Base-by-base conservation (phyloP, 2,113 vertebrate species). In the Myrmophylax atrothorax region DNA sequence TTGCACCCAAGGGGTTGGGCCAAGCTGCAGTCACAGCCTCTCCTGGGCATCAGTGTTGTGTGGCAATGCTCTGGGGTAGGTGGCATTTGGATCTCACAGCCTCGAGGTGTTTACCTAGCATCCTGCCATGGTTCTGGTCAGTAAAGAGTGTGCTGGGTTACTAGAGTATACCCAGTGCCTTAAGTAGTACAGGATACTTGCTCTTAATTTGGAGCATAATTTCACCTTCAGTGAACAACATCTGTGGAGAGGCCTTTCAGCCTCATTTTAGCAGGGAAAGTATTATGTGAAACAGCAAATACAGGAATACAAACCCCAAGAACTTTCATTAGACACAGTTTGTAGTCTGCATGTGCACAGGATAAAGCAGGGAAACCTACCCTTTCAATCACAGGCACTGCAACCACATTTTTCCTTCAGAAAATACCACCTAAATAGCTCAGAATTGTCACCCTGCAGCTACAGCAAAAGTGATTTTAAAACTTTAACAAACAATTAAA, bases 321-420 rank as follows among this genome's bases (percentile, higher is more conserved):
- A 74, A 58, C 55, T 80, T 91, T 87, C 55, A 52, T 80, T 72
- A 91, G 78, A 37, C 20, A 2, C 42, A 31, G 62, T 87, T 79
- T 79, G 29, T 49, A 80, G 70, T 50, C 67, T 85, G 56, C 42
- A 18, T 24, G 37, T 40, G 49, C 33, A 28, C 13, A 44, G 69
- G 66, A 75, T 31, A 63, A 92, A 89, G 64, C 8, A 18, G 68
- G 55, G 29, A 90, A 92, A 84, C 19, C 53, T 38, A 60, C 55
- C 15, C 84, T 84, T 83, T 72, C 52, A 78, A 47, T 63, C 64
- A n/a, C 24, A 81, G 80, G 68, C 59, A 84, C 56, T 1, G 3
- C 92, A 94, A n/a, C 93, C 91, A 72, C 73, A 56, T 81, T 95
- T 96, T 92, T 95, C 23, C 77, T 75, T 53, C 64, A 78, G 73